A percentile compares a stretch with the other conserved stretches of the same genome.
Conservation (phyloP, 2,888 invertebrate genomes). For the Zootermopsis nevadensis region DNA sequence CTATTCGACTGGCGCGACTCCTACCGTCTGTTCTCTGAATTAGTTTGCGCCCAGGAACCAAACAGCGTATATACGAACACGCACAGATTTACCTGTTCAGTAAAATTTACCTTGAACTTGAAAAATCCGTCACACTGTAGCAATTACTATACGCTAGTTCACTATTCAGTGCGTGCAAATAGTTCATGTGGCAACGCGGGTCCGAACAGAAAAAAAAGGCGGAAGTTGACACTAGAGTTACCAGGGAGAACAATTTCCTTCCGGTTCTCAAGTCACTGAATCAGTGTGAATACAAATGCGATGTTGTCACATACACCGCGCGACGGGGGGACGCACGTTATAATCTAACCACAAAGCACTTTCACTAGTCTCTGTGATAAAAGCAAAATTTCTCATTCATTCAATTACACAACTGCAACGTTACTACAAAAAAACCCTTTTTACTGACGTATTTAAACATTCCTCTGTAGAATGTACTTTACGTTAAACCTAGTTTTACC, state of each 20-base stretch:
- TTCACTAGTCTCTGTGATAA: neutral
- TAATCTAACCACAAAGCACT: neutral
- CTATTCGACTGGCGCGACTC: too few species aligned
- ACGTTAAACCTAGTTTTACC: too few species aligned
- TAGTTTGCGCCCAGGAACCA: too few species aligned
- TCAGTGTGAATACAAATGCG: slow-evolving; percentile 5
- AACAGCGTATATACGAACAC: too few species aligned
- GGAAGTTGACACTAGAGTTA: slow-evolving; percentile 28
- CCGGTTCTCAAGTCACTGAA: slow-evolving; percentile 21
- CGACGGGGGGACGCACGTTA: neutral
- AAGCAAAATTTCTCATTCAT: neutral
- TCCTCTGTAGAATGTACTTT: too few species aligned
- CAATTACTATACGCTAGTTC: too few species aligned
- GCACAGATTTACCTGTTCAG: too few species aligned
- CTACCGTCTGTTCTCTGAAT: too few species aligned
- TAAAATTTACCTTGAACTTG: too few species aligned
- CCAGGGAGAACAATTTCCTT: slow-evolving; percentile 27
- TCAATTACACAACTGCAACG: neutral
- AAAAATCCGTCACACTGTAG: too few species aligned
- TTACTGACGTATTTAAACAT: neutral
- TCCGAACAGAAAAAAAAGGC: slow-evolving; percentile 29
- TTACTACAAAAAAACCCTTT: neutral
- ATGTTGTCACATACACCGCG: neutral
- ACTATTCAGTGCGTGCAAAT: neutral
- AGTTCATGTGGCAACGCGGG: slow-evolving; percentile 11